Base-by-base conservation (phyloP, 1,140 invertebrate species). In the Akabosia matsudoensis region DNA sequence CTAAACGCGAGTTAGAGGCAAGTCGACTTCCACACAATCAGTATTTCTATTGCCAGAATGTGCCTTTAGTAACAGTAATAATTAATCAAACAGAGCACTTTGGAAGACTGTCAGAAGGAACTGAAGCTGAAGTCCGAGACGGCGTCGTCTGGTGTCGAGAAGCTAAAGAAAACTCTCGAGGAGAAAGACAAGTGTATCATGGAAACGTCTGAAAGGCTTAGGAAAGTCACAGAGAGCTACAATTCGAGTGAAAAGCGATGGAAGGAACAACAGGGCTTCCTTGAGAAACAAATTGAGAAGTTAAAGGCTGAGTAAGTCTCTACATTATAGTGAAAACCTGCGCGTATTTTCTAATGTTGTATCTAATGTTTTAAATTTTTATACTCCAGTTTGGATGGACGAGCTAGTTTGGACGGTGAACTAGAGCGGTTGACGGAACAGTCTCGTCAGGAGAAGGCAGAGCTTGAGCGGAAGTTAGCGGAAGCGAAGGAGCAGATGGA, bases 151-250 rank as follows among this genome's bases (percentile, higher is more conserved):
- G 24, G 24, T 13, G 24, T 67, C 1, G 61, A 28, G 7, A 67
- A 67, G 22, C n/a, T 67, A 4, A 67, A 67, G 61, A 2, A 7
- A 22, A 67, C 24, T 2, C 30, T 67, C 26, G 61, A 67, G 28
- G 61, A 67, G n/a, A 67, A 67, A n/a, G 61, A 67, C n/a, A 67
- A 67, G n/a, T 67, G 24, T 7, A 67, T 67, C 13, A 67, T 67
- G 61, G 61, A 67, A 31, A 67, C 61, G 2, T 30, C 24, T 30
- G 61, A 67, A 31, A 67, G 28, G 28, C 61, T 67, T 7, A 2
- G 61, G 1, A 28, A 30, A 67, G 61, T 67, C 1, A 67, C 28
- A 30, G 61, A 67, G n/a, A 67, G 61, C 61, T 67, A 67, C 61
- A 67, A 67, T 30, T 67, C 61, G 1, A 67, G 61, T 30, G 61